These are phyloP conservation scores for Cranoglanis bouderius DNA, from an alignment of 2,113 vertebrate species.

Conservation along the genomic window DNA sequence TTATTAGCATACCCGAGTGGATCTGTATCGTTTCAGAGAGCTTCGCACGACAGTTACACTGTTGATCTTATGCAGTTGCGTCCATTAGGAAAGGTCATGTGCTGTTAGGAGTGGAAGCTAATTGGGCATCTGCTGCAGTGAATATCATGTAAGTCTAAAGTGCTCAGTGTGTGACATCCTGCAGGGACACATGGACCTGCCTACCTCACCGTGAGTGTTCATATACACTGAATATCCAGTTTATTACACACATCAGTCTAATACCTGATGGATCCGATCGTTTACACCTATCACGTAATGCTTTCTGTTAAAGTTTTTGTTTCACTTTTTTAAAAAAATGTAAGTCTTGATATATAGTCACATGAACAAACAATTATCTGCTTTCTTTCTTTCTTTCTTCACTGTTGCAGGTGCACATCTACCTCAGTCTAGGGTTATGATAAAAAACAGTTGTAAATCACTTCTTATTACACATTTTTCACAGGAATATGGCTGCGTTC, in stretches of 20 bases:
- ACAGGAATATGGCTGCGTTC: neutral
- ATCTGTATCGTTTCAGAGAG: conserved; percentile 10
- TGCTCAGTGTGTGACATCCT: conserved; percentile 15
- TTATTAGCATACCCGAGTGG: neutral
- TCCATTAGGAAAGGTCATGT: conserved; percentile 51
- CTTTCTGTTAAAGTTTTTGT: neutral
- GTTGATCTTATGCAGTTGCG: conserved; percentile 34
- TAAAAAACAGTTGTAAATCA: neutral
- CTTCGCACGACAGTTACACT: conserved; percentile 36
- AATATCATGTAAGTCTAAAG: conserved; percentile 43
- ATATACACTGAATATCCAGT: neutral
- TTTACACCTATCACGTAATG: neutral
- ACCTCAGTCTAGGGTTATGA: neutral
- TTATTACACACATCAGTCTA: neutral
- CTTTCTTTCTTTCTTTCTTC: neutral
- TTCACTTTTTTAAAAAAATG: neutral
- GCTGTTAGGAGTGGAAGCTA: conserved; percentile 45
- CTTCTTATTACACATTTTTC: neutral
- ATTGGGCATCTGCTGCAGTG: conserved; percentile 44
- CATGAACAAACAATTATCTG: neutral
- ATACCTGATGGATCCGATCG: neutral
- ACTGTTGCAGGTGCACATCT: neutral
- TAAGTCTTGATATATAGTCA: too few species aligned
- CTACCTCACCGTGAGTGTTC: neutral
- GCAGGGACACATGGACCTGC: neutral